Evolutionary conservation across 1,140 invertebrate genomes (phyloP), one percentile per base, ranked within the genome.

Genomic region (Drosophila sp.): DNA sequence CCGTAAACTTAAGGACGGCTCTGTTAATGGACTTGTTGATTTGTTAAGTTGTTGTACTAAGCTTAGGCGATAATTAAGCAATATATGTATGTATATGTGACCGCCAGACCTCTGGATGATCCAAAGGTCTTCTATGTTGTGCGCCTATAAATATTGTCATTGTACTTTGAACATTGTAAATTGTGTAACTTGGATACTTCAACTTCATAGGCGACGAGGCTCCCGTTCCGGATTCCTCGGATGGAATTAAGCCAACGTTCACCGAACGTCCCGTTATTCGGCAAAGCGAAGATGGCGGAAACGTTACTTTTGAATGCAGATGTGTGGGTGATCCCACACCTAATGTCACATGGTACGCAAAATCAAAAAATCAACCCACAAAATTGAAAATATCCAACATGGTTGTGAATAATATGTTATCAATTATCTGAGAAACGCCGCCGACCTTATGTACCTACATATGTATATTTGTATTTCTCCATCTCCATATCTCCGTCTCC

Each of bases 241-340:
- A 97, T 92, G 97, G 96, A 91, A 96, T 97, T 91, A 97, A 97
- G 93, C 98, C 98, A 60, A 98, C 97, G 69, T 99, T 99, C 94
- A 98, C 97, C 77, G 97, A 98, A 94, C 95, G 98, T 93, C 98
- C 98, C 29, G 94, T 97, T 86, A 99, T 99, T 92, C 95, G 97
- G 93, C 98, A 99, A 94, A 96, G 96, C 72, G 97, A 98, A 78
- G 97, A 98, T 93, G 97, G 97, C 85, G 95, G 95, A 90, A 97
- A 96, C 92, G 97, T 99, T 85, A 96, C 96, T 72, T 98, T 99
- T 93, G 97, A 99, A 94, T 99, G 98, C 93, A 94, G 97, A 94
- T 96, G 98, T 90, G 97, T 97, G 80, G 98, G 97, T 84, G 98
- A 99, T 93, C 98, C 98, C 56, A 96, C 96, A 93, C 98, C 98